A percentile compares a stretch with the other conserved stretches of the same genome.
Conservation (phyloP, 2,888 invertebrate genomes). For the Pemphredon lugubris region DNA sequence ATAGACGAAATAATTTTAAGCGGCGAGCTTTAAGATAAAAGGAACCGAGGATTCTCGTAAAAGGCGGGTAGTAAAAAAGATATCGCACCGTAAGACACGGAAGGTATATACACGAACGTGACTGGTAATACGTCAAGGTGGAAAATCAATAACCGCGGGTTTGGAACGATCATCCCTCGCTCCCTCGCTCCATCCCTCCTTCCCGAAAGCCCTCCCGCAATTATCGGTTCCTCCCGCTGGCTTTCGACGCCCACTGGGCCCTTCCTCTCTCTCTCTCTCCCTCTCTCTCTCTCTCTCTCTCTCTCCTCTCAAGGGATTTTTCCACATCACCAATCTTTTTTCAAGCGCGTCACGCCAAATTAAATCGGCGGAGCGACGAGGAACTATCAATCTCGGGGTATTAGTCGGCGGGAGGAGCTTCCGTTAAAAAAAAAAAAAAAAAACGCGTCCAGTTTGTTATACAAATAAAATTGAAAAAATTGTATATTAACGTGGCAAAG, state of each 20-base stretch:
- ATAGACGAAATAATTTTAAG: too few relatives aligned
- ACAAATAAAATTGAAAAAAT: neutral
- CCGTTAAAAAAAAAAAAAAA: too few relatives aligned
- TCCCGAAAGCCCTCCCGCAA: slow-evolving; percentile 5
- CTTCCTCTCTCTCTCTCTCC: neutral
- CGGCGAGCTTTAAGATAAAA: too few relatives aligned
- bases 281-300: neutral
- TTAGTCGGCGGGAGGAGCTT: slow-evolving; percentile 10
- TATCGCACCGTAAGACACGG: neutral
- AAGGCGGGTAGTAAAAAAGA: too few relatives aligned
- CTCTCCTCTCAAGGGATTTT: slow-evolving; percentile 26
- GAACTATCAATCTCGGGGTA: slow-evolving; percentile 21
- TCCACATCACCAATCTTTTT: slow-evolving; percentile 28
- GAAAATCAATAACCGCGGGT: slow-evolving; percentile 28
- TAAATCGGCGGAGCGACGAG: slow-evolving; percentile 12
- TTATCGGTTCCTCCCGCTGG: slow-evolving; percentile 19
- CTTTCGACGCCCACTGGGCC: slow-evolving; percentile 4
- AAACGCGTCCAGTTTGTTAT: neutral
- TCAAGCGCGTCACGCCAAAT: slow-evolving; percentile 21
- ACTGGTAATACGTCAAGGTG: neutral
- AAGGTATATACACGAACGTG: neutral
- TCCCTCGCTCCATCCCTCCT: neutral
- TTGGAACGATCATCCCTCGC: neutral
- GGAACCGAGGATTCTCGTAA: too few relatives aligned
- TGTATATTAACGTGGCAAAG: too few relatives aligned